These are phyloP conservation scores for Echeneis naucrates DNA, from an alignment of 2,797 vertebrate species.

Conservation along the genomic window DNA sequence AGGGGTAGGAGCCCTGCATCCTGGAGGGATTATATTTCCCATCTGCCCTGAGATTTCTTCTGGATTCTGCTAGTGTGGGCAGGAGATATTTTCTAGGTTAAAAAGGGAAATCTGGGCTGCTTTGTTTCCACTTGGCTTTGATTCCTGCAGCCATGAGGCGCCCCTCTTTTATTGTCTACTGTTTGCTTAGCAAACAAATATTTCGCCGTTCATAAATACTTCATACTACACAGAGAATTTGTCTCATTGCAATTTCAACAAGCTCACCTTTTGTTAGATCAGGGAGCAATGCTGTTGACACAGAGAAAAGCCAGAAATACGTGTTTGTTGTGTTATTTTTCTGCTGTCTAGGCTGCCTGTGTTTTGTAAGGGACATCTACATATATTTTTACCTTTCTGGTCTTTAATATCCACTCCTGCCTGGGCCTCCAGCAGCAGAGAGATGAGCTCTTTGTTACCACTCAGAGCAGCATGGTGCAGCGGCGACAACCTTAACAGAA, in stretches of 20 bases:
- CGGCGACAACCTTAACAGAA: slow-evolving; percentile 90
- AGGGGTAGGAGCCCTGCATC: slow-evolving; percentile 50
- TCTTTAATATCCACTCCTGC: slow-evolving; percentile 97
- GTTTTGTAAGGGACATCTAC: slow-evolving; percentile 15
- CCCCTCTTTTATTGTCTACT: slow-evolving; percentile 47
- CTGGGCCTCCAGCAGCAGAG: slow-evolving; percentile 95
- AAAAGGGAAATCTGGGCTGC: slow-evolving; percentile 30
- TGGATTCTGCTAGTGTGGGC: slow-evolving; percentile 50
- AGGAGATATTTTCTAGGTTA: slow-evolving; percentile 35
- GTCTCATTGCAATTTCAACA: slow-evolving; percentile 40
- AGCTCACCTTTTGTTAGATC: slow-evolving; percentile 51
- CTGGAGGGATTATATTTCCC: slow-evolving; percentile 72
- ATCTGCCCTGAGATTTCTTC: slow-evolving; percentile 73
- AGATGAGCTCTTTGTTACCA: slow-evolving; percentile 95
- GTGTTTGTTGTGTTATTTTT: slow-evolving; percentile 37
- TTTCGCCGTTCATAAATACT: slow-evolving; percentile 51
- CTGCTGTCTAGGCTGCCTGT: slow-evolving; percentile 13
- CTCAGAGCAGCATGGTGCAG: slow-evolving; percentile 96
- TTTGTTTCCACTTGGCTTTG: slow-evolving; percentile 60
- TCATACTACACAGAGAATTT: not conserved
- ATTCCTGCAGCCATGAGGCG: slow-evolving; percentile 38
- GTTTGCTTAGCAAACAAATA: slow-evolving; percentile 66
- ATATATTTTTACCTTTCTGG: slow-evolving; percentile 88
- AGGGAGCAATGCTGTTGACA: slow-evolving; percentile 32
- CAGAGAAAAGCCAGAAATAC: slow-evolving; percentile 8